phyloP scores from a whole-genome alignment of 2,888 invertebrate species.

The Ectropis crepuscularia region DNA sequence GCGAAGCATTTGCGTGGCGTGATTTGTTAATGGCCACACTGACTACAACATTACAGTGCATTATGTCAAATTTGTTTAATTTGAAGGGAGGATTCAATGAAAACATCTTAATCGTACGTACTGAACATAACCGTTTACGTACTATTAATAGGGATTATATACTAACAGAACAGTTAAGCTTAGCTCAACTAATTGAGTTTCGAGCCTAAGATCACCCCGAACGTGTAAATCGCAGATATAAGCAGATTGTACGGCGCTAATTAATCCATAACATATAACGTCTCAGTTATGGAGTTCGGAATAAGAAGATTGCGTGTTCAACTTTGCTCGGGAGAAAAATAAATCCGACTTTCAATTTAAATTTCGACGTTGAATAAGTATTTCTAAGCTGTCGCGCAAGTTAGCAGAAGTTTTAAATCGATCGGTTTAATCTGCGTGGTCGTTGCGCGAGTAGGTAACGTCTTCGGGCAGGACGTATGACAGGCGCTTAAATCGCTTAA shows the following conservation, averaged over 20 bases:
- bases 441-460: slow-evolving; percentile 50
- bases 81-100: too few species aligned
- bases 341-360: slow-evolving; percentile 18
- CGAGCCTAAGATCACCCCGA: slow-evolving; percentile 34
- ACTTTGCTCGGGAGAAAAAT: slow-evolving; percentile 15
- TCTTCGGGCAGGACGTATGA: slow-evolving; percentile 67
- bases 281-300: slow-evolving; percentile 4
- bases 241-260: slow-evolving; percentile 32
- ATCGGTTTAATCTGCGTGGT: slow-evolving; percentile 63
- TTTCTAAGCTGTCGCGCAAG: slow-evolving; percentile 33
- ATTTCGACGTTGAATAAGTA: slow-evolving; percentile 30
- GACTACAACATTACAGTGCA: slow-evolving; percentile 8
- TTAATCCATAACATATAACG: slow-evolving; percentile 23
- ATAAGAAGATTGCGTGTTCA: slow-evolving; percentile 7
- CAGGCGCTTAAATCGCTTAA: slow-evolving; percentile 77
- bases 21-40: slow-evolving; percentile 14
- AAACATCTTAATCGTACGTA: slow-evolving; percentile 5
- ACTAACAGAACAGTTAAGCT: slow-evolving; percentile 30
- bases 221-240: slow-evolving; percentile 23
- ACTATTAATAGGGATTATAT: slow-evolving; percentile 21
- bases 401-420: slow-evolving; percentile 44
- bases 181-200: slow-evolving; percentile 34
- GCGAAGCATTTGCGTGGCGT: slow-evolving; percentile 16
- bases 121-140: slow-evolving; percentile 20
- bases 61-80: background rate